Evolutionary conservation across 2,888 invertebrate genomes (phyloP), one percentile per base, ranked within the genome.

Genomic region (Danaus chrysippus): DNA sequence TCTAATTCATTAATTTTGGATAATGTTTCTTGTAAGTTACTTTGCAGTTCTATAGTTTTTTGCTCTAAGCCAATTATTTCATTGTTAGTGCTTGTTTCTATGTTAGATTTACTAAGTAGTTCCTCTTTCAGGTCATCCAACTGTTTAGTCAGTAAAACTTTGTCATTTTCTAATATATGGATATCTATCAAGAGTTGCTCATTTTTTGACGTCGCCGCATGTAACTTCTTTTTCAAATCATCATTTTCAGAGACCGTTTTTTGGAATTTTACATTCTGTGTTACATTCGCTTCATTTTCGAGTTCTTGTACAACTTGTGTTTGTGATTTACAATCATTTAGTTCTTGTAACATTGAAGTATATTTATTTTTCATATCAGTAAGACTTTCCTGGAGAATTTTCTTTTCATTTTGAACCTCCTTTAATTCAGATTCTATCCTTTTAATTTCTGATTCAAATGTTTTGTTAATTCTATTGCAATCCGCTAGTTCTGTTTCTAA

Each of bases 401-500:
- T 86, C 75, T 88, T 91, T 70, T 91, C 90, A 19, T 68, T 70
- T 63, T 73, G 82, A 0, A 92, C 86, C 55, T 84, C 83, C 42
- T 87, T 80, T 10, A 94, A 81, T 69, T 93, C 92, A 54, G 87
- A 87, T 71, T 93, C 91, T 72, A 93, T 87, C 59, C 91, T 91
- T 55, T 89, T 81, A 56, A 94, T 92, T 81, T 93, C 93, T 56
- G 92, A 91, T 74, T 93, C 92, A 73, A 94, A 87, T 9, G 90
- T 91, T 69, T 91, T 91, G 71, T 93, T 93, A n/a, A 92, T 81
- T 70, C 82, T 91, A 66, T 85, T 92, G 54, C 90, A 91, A 73
- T 93, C 92, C 57, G 95, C 95, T 55, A 95, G 76, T 78, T 94
- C 94, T 0, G 89, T 85, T 82, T 95, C 94, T 70, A 95, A 76